Conservation (phyloP, 1,140 invertebrate species). For the Campoletis sonorensis region DNA sequence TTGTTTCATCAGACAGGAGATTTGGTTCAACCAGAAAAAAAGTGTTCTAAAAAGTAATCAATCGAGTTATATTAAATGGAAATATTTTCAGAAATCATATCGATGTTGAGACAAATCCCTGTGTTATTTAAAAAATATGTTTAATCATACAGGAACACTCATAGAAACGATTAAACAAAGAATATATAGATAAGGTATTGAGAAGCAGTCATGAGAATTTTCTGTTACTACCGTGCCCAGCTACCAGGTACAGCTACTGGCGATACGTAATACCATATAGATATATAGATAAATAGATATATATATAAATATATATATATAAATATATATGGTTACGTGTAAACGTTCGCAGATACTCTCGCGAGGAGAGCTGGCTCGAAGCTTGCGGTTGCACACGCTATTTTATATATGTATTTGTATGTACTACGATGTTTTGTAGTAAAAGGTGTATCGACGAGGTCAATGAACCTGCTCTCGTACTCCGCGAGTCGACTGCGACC, state of each 20-base stretch:
- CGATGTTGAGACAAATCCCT: too few species aligned
- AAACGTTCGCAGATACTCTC: neutral
- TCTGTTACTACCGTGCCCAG: neutral
- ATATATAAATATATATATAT: too few species aligned
- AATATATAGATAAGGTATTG: neutral
- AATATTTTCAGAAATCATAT: too few species aligned
- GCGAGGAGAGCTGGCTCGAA: neutral
- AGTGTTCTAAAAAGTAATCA: too few species aligned
- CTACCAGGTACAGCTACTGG: slow-evolving; percentile 4
- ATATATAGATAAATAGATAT: too few species aligned
- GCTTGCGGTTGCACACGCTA: slow-evolving; percentile 5
- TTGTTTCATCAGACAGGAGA: too few species aligned
- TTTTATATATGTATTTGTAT: slow-evolving; percentile 16
- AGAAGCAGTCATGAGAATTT: neutral
- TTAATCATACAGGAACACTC: neutral
- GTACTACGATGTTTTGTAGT: slow-evolving; percentile 39
- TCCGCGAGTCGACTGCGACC: neutral
- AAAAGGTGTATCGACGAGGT: slow-evolving; percentile 52
- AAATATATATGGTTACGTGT: neutral
- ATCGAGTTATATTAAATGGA: too few species aligned
- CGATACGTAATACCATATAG: neutral
- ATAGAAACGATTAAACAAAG: neutral
- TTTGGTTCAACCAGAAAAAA: too few species aligned
- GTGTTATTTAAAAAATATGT: too few species aligned
- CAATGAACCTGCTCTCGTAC: slow-evolving; percentile 44